A percentile compares a stretch with the other conserved stretches of the same genome.
phyloP scores from a whole-genome alignment of 2,113 vertebrate genomes.

The Pitta sordida region DNA sequence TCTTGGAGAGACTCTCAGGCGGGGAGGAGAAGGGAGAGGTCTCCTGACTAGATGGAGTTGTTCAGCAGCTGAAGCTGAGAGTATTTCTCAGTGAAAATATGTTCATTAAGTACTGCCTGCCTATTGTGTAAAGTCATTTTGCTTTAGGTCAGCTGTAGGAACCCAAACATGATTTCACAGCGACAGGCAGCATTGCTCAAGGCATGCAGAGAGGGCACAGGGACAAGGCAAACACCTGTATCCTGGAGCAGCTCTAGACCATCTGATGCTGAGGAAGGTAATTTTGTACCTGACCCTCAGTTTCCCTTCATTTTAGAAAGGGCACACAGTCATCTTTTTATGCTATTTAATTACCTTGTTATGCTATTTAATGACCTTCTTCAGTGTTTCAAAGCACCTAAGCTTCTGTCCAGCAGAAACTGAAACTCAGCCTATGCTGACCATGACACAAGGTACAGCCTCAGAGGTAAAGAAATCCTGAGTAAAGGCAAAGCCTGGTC shows the following conservation, averaged over 20 bases:
- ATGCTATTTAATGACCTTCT: neutral
- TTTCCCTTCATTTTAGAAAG: neutral
- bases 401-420: neutral
- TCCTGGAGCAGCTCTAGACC: neutral
- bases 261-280: neutral
- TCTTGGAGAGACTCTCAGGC: neutral
- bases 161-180: neutral
- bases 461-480: neutral
- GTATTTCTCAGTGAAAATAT: neutral
- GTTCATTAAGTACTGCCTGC: neutral
- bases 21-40: neutral
- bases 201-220: neutral
- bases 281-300: neutral
- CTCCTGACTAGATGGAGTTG: neutral
- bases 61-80: neutral
- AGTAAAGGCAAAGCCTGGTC: neutral
- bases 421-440: neutral
- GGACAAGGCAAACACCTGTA: no score
- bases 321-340: neutral
- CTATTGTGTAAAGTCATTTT: neutral
- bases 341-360: neutral
- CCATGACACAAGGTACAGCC: neutral
- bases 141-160: neutral
- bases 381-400: neutral
- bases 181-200: neutral